A percentile compares a stretch with the other conserved stretches of the same genome.
Evolutionary conservation across 2,797 vertebrate genomes (phyloP).

Genomic region (Acanthurus lineatus): DNA sequence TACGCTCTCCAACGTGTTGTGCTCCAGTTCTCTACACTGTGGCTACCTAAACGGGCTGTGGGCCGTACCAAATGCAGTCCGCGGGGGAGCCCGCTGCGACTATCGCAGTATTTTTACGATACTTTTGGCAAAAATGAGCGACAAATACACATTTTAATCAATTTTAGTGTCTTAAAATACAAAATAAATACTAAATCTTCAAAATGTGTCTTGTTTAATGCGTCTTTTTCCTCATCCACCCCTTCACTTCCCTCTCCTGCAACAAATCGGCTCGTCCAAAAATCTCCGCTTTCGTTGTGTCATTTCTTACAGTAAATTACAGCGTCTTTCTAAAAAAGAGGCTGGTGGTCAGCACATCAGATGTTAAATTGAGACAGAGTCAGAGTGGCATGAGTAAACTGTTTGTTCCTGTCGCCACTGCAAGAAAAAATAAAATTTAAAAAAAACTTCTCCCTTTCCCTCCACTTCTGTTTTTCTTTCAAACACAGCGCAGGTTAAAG

Average conservation of each 20-base stretch:
- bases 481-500: conserved; percentile 5
- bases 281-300: conserved; percentile 72
- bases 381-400: conserved; percentile 18
- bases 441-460: neutral
- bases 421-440: too few species aligned
- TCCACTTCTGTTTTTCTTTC: conserved; percentile 7
- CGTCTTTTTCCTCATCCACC: fast-evolving
- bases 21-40: conserved; percentile 62
- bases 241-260: conserved; percentile 17
- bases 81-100: neutral
- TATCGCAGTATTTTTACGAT: fast-evolving
- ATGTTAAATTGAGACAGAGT: conserved; percentile 28
- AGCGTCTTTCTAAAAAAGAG: conserved; percentile 46
- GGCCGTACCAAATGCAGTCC: conserved; percentile 77
- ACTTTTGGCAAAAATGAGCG: fast-evolving
- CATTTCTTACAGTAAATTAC: conserved; percentile 74
- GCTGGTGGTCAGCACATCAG: conserved; percentile 54
- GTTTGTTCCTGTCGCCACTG: conserved; percentile 8
- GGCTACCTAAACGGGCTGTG: conserved; percentile 81
- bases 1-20: conserved; percentile 81
- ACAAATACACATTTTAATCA: fast-evolving
- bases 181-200: fast-evolving
- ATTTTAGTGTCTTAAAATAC: fast-evolving
- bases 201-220: fast-evolving
- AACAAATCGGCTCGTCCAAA: conserved; percentile 49